Evolutionary conservation across 2,113 vertebrate species (phyloP).

Genomic region (Silurus meridionalis): DNA sequence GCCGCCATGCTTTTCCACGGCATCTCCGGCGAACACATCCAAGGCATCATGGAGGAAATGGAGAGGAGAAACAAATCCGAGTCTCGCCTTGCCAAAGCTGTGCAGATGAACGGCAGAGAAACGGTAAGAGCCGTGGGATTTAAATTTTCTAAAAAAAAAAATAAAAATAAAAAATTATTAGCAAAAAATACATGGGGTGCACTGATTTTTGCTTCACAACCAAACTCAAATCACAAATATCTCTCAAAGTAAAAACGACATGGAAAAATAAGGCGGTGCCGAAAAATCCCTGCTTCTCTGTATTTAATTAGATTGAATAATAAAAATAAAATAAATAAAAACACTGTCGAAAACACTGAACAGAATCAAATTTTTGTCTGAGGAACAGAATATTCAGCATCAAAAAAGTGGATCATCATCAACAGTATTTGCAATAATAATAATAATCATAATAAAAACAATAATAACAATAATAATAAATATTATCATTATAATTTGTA

Average conservation of each 20-base stretch:
- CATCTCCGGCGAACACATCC: conserved; percentile 99
- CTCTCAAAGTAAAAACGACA: too few species aligned
- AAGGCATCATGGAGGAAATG: conserved; percentile 99
- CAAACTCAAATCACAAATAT: too few species aligned
- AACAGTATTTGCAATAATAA: neutral
- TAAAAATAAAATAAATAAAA: neutral
- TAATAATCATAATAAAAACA: too few species aligned
- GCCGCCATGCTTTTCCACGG: conserved; percentile 98
- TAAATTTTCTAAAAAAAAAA: too few species aligned
- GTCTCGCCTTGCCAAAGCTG: conserved; percentile 91
- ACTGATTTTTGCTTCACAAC: neutral
- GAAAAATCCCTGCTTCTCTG: neutral
- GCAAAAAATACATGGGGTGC: neutral
- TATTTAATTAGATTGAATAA: neutral
- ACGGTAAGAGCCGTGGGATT: conserved; percentile 79
- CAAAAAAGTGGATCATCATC: too few species aligned
- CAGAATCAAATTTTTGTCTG: neutral
- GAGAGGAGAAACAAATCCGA: conserved; percentile 94
- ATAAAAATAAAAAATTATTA: too few species aligned
- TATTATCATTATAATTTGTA: neutral
- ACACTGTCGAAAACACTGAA: neutral
- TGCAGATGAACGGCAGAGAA: conserved; percentile 96
- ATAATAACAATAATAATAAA: neutral
- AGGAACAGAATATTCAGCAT: too few species aligned
- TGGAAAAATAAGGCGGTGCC: neutral